phyloP scores from a whole-genome alignment of 2,797 vertebrate species.

The Pangasius djambal region DNA sequence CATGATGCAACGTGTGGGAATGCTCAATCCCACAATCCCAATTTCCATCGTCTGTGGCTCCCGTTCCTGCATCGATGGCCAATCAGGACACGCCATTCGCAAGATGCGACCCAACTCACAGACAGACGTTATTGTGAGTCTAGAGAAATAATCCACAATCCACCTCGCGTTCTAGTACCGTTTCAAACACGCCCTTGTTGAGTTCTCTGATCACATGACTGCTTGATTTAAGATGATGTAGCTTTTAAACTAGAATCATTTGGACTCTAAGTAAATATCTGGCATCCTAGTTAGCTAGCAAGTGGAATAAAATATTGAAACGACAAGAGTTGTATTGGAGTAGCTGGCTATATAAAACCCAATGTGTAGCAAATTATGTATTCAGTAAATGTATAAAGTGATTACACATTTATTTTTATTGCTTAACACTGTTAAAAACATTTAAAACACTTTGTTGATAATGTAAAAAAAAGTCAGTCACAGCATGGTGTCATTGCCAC shows the following conservation, averaged over 20 bases:
- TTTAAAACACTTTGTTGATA: too few relatives aligned
- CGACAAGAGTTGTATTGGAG: not conserved
- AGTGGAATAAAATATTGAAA: not conserved
- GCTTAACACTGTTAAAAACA: not conserved
- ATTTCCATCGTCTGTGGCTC: constrained; percentile 92
- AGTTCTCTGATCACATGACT: not conserved
- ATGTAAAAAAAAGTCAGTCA: too few relatives aligned
- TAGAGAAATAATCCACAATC: not conserved
- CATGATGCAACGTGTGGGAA: constrained; percentile 85
- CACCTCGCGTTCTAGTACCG: not conserved
- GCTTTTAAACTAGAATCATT: not conserved
- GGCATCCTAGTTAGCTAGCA: not conserved
- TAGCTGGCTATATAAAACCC: not conserved
- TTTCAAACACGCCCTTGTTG: not conserved
- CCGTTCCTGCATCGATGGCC: constrained; percentile 90
- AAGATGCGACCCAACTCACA: constrained; percentile 81
- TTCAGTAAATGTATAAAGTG: not conserved
- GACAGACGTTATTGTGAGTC: constrained; percentile 86
- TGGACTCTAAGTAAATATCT: not conserved
- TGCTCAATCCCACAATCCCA: constrained; percentile 81
- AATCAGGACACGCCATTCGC: constrained; percentile 86
- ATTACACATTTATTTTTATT: not conserved
- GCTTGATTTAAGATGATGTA: not conserved
- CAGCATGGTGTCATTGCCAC: too few relatives aligned
- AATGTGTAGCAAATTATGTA: not conserved